Evolutionary conservation across 2,797 vertebrate genomes (phyloP), one percentile per base, ranked within the genome.

Genomic region (Pseudochromis fuscus): DNA sequence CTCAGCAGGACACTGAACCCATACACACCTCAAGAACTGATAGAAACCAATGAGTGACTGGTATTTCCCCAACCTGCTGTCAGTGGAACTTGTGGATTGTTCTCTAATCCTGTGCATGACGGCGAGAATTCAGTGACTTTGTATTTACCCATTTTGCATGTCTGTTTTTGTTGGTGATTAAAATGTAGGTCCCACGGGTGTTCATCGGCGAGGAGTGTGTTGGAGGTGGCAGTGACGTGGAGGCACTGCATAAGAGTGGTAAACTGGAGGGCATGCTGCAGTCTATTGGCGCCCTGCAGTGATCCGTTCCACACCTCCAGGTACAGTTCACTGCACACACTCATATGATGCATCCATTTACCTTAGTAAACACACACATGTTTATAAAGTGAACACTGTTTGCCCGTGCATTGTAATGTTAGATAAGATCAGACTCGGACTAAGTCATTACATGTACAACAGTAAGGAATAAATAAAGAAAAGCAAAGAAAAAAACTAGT

Each of bases 181-280:
- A 18, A 66, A 27, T 31, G 49, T 25, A 97, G 96, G 96, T 98
- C 9, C 96, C 96, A 1, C 92, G 96, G 4, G 93, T 97, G 69
- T 97, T 96, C 79, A 91, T 96, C 1, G 96, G 96, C 0, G 88
- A 94, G 73, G 79, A 93, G 11, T 96, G 96, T 53, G 86, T 97
- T 4, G 96, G 96, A 16, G 96, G 96, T 1, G 96, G 93, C 76
- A 92, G 72, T 15, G 95, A 97, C 0, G 92, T 97, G 7, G 58
- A 52, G 0, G 63, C 45, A 1, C 78, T 96, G 82, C 77, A 96
- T 0, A 19, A 51, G 25, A 93, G 52, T 1, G 95, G 95, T 2
- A 71, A 95, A 72, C 93, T 97, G 71, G 25, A 93, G 61, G 40
- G 8, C 0, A 89, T 88, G 82, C 90, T 98, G 75, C 75, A 89